Percentiles rank a stretch among this genome's conserved stretches.
These are phyloP conservation scores for Ectemnius lituratus DNA, from an alignment of 2,888 invertebrate genomes.

Conservation along the genomic window DNA sequence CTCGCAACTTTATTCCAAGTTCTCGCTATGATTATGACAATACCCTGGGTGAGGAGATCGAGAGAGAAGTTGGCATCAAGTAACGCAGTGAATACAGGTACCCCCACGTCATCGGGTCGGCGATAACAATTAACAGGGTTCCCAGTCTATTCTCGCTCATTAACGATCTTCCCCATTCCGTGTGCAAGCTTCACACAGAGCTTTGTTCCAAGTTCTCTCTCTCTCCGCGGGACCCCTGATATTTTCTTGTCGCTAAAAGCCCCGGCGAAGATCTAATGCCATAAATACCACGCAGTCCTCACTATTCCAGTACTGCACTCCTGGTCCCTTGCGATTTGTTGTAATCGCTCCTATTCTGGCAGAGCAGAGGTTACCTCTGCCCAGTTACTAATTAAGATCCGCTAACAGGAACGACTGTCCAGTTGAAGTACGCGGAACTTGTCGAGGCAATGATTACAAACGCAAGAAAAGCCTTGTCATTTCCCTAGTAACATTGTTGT, in stretches of 20 bases:
- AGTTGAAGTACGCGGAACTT: no score
- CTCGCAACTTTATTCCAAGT: conserved; percentile 31
- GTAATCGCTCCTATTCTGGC: no score
- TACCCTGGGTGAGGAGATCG: conserved; percentile 13
- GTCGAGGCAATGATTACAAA: no score
- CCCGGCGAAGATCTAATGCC: not conserved
- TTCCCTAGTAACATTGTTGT: no score
- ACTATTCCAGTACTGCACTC: no score
- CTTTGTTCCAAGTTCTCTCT: conserved; percentile 23
- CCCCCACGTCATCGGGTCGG: conserved; percentile 20
- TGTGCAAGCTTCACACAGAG: conserved; percentile 6
- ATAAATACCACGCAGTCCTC: no score
- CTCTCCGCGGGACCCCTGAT: conserved; percentile 12
- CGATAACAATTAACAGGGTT: conserved; percentile 44
- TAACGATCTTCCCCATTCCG: conserved; percentile 29
- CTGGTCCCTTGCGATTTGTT: no score
- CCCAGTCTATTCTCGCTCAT: conserved; percentile 41
- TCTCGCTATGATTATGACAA: conserved; percentile 10
- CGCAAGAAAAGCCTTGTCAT: no score
- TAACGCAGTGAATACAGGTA: conserved; percentile 35
- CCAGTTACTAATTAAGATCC: no score
- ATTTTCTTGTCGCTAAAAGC: conserved; percentile 16
- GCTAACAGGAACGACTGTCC: no score
- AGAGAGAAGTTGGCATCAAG: conserved; percentile 31
- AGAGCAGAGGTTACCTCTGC: no score